phyloP scores from a whole-genome alignment of 2,888 invertebrate genomes.

The Cheilosia scutellata region DNA sequence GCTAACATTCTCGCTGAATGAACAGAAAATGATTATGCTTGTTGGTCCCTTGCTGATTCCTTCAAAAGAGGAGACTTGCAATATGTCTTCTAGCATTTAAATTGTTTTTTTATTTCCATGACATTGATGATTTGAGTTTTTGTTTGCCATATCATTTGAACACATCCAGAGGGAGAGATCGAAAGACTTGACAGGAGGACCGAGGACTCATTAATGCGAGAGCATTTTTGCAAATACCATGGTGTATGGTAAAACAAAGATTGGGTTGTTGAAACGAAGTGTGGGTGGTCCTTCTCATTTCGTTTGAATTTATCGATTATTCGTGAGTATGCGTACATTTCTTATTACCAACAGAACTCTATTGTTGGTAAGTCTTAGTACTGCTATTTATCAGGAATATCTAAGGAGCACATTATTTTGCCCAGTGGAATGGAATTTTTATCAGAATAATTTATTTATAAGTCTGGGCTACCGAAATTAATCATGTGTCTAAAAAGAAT shows the following conservation, averaged over 20 bases:
- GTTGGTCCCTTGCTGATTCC: no score
- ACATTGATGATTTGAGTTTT: slow-evolving; percentile 2
- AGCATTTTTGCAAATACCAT: neutral
- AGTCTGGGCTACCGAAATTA: no score
- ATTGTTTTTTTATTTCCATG: slow-evolving; percentile 8
- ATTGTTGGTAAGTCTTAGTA: slow-evolving; percentile 11
- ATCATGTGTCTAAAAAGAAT: no score
- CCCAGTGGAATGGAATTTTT: slow-evolving; percentile 20
- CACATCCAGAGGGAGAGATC: neutral
- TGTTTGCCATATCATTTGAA: neutral
- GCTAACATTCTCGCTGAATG: neutral
- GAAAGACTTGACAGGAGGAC: no score
- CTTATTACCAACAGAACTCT: neutral
- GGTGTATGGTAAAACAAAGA: neutral
- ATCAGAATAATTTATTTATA: neutral
- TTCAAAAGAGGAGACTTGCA: neutral
- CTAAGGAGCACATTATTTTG: slow-evolving; percentile 4
- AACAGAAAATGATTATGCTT: neutral
- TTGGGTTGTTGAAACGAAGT: neutral
- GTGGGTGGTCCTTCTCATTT: neutral
- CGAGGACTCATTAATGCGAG: slow-evolving; percentile 13
- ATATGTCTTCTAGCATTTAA: neutral
- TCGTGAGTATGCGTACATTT: slow-evolving; percentile 20
- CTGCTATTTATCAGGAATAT: slow-evolving; percentile 35
- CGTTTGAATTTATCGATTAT: slow-evolving; percentile 23